A percentile compares a stretch with the other conserved stretches of the same genome.
phyloP scores from a whole-genome alignment of 2,797 vertebrate species.

The Sternarchorhynchus goeldii region DNA sequence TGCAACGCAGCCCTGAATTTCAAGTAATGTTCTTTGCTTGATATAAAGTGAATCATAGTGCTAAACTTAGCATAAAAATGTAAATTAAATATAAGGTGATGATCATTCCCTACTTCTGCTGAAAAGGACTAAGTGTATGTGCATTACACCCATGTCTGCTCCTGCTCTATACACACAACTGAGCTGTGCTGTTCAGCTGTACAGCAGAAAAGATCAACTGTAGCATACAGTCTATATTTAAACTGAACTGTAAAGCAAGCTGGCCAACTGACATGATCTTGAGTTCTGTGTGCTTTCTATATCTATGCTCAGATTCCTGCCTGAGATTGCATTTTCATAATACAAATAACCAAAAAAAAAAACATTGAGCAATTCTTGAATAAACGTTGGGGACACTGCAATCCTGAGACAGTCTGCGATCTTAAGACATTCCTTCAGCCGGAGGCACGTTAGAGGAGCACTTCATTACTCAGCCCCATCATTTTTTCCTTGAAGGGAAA shows the following conservation, averaged over 20 bases:
- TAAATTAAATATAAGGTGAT: neutral
- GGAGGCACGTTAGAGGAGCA: neutral
- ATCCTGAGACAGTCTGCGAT: neutral
- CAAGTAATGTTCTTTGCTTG: constrained; percentile 38
- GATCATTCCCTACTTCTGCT: too few relatives aligned
- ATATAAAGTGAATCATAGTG: constrained; percentile 54
- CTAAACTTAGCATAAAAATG: constrained; percentile 34
- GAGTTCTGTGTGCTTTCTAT: neutral
- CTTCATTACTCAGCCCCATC: neutral
- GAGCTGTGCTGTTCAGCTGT: neutral
- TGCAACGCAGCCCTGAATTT: constrained; percentile 50
- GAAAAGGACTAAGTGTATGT: neutral
- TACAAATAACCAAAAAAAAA: neutral
- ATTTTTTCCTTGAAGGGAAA: neutral
- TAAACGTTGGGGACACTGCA: neutral
- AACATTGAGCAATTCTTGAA: neutral
- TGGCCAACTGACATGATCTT: neutral
- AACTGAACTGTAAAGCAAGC: constrained; percentile 11
- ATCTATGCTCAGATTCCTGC: constrained; percentile 27
- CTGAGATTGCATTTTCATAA: constrained; percentile 31
- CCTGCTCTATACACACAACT: neutral
- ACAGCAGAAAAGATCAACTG: neutral
- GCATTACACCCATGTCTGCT: constrained; percentile 10
- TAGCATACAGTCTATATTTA: neutral
- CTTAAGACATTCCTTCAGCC: constrained; percentile 5